A percentile compares a stretch with the other conserved stretches of the same genome.
phyloP scores from a whole-genome alignment of 2,113 vertebrate genomes.

The Psammodynastes pulverulentus region DNA sequence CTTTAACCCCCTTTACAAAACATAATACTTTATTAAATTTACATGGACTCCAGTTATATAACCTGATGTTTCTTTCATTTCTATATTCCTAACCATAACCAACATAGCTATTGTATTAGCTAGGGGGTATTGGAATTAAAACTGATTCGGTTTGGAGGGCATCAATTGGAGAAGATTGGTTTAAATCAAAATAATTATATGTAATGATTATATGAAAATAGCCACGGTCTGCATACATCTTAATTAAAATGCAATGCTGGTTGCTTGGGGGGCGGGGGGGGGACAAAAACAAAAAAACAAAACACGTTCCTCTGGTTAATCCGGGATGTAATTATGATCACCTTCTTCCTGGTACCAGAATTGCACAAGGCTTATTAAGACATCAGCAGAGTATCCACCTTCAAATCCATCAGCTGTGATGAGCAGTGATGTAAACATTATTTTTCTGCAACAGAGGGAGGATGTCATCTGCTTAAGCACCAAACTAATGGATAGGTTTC shows the following conservation, averaged over 20 bases:
- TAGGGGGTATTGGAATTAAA: not conserved
- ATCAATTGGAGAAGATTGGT: not conserved
- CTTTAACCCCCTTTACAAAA: not conserved
- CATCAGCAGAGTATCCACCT: not conserved
- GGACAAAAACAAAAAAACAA: not conserved
- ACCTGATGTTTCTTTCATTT: not conserved
- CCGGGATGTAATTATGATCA: not conserved
- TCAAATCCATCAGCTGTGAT: not conserved
- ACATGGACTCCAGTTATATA: not conserved
- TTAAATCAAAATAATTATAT: not conserved
- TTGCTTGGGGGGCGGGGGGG: not conserved
- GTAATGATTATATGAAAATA: not conserved
- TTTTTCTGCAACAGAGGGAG: not conserved
- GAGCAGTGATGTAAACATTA: not conserved
- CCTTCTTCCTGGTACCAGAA: slow-evolving; percentile 2
- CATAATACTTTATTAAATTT: not conserved
- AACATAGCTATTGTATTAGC: not conserved
- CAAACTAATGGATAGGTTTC: not conserved
- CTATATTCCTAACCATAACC: not conserved
- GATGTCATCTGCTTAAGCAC: not conserved
- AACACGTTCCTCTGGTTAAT: not conserved
- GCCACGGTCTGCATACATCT: not conserved
- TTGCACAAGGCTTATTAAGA: slow-evolving; percentile 13
- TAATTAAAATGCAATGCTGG: not conserved
- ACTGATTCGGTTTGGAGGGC: not conserved